These are phyloP conservation scores for Argynnis bischoffii DNA, from an alignment of 2,888 invertebrate genomes.

Conservation along the genomic window DNA sequence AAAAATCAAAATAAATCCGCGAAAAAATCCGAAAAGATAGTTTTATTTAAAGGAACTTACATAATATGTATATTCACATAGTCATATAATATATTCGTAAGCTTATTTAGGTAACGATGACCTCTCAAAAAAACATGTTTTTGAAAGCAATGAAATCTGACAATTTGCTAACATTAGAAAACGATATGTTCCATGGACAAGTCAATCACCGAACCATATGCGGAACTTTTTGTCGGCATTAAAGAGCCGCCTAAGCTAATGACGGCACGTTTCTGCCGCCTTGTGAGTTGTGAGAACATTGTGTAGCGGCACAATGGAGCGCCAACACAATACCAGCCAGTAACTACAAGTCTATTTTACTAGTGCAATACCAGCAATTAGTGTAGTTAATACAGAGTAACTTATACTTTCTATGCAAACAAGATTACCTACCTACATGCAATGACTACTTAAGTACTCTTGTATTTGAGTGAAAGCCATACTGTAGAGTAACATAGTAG, in stretches of 20 bases:
- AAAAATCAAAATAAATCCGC: no score
- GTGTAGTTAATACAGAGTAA: conserved; percentile 53
- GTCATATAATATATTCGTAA: no score
- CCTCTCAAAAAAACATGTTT: conserved; percentile 57
- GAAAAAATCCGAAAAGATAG: no score
- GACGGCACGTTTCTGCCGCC: conserved; percentile 45
- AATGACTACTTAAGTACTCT: conserved; percentile 2
- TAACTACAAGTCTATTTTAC: conserved; percentile 59
- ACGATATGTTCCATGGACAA: conserved; percentile 62
- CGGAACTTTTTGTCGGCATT: conserved; percentile 62
- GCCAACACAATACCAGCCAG: conserved; percentile 48
- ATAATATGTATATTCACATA: not conserved
- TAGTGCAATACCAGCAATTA: conserved; percentile 64
- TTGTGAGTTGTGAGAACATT: conserved; percentile 48
- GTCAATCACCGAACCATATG: conserved; percentile 67
- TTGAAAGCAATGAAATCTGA: conserved; percentile 59
- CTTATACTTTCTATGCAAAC: conserved; percentile 33
- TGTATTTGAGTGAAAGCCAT: not conserved
- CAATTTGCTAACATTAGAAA: conserved; percentile 67
- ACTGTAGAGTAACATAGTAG: conserved; percentile 29
- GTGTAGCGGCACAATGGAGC: conserved; percentile 56
- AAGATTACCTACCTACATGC: conserved; percentile 9
- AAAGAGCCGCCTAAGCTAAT: conserved; percentile 63
- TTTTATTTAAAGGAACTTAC: no score
- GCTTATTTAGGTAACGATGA: not conserved